Conservation (phyloP, 30 jellyfish, hydroid and myxozoan species). For the Hydractinia echinata region DNA sequence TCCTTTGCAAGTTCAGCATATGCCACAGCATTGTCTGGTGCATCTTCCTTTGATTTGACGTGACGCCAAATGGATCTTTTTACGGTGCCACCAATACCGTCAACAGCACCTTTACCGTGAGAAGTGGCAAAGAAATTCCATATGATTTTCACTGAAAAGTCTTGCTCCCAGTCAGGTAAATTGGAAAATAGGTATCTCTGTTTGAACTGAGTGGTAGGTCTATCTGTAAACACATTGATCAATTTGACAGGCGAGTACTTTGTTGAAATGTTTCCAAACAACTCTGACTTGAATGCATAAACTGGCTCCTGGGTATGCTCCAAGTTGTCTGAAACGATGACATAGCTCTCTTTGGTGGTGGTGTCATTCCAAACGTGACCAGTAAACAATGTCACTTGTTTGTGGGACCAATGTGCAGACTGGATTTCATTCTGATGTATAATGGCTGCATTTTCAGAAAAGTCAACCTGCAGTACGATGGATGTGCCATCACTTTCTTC, state of each 20-base stretch:
- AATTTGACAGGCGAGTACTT: conserved; percentile 15
- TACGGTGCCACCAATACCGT: conserved; percentile 39
- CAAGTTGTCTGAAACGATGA: conserved; percentile 36
- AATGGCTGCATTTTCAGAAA: conserved; percentile 36
- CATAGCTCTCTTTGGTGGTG: conserved; percentile 44
- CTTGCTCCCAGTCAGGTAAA: conserved; percentile 38
- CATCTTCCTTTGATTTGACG: conserved; percentile 27
- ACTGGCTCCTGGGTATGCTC: conserved; percentile 38
- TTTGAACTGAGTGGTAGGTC: conserved; percentile 41
- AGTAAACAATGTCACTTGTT: conserved; percentile 42
- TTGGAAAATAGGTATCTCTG: conserved; percentile 44
- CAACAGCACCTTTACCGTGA: conserved; percentile 59
- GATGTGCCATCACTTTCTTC: conserved; percentile 39
- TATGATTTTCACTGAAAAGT: conserved; percentile 36
- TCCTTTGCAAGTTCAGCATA: conserved; percentile 31
- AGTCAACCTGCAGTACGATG: conserved; percentile 37
- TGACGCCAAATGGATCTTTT: conserved; percentile 43
- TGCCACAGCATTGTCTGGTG: conserved; percentile 24
- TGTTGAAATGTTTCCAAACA: conserved; percentile 19
- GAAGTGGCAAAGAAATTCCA: conserved; percentile 45
- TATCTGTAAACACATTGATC: conserved; percentile 41
- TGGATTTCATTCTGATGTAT: conserved; percentile 57
- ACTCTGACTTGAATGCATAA: conserved; percentile 41
- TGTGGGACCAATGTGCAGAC: conserved; percentile 50
- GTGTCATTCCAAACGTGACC: conserved; percentile 44